Percentiles rank a stretch among this genome's conserved stretches.
Conservation (phyloP, 2,113 vertebrate species). For the Embiotoca jacksoni region DNA sequence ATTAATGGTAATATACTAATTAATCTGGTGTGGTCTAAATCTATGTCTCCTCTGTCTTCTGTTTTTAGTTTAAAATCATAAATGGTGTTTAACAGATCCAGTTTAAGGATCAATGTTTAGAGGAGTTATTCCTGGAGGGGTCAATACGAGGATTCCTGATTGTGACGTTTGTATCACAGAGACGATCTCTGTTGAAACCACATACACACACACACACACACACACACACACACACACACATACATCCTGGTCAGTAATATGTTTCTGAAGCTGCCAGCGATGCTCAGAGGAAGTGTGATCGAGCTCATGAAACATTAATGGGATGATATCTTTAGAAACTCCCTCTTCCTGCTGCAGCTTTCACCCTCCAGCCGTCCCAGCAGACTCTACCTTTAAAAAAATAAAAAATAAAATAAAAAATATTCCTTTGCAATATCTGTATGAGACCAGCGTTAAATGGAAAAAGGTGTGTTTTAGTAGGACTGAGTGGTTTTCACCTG, state of each 20-base stretch:
- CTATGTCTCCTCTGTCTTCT: not conserved
- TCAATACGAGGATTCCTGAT: conserved; percentile 50
- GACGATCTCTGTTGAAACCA: not conserved
- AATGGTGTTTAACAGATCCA: not conserved
- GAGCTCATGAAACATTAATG: conserved; percentile 78
- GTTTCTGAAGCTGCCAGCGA: conserved; percentile 59
- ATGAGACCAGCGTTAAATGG: not conserved
- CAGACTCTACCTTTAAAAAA: not conserved
- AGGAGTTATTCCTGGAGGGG: conserved; percentile 51
- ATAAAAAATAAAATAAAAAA: no score
- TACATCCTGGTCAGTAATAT: conserved; percentile 67
- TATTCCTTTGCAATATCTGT: not conserved
- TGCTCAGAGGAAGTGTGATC: conserved; percentile 71
- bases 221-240: conserved; percentile 17
- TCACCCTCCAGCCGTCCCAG: conserved; percentile 30
- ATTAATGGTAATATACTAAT: not conserved
- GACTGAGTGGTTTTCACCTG: not conserved
- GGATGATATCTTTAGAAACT: conserved; percentile 77
- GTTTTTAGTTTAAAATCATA: not conserved
- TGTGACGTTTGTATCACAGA: conserved; percentile 20
- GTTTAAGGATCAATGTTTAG: conserved; percentile 4
- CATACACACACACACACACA: not conserved
- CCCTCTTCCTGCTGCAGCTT: conserved; percentile 28
- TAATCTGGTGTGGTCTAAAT: not conserved
- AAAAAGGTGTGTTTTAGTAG: not conserved